A percentile compares a stretch with the other conserved stretches of the same genome.
Evolutionary conservation across 2,113 vertebrate species (phyloP).

Genomic region (Indicator indicator): DNA sequence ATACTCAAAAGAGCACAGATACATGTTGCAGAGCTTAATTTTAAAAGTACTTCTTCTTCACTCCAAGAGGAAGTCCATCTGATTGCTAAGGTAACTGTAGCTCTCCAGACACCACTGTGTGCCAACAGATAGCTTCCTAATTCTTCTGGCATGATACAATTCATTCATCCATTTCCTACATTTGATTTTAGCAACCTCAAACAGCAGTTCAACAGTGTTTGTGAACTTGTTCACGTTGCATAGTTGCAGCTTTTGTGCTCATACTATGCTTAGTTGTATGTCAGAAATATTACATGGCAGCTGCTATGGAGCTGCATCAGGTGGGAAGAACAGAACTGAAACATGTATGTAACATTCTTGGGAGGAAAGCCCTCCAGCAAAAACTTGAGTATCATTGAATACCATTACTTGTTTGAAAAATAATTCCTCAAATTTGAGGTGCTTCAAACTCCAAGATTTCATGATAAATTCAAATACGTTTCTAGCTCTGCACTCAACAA

Average conservation of each 20-base stretch:
- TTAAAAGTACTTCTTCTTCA: constrained; percentile 26
- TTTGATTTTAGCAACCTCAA: not conserved
- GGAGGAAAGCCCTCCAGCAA: not conserved
- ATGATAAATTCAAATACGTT: constrained; percentile 59
- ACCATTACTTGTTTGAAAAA: constrained; percentile 18
- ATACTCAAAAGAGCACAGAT: not conserved
- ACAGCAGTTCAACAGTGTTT: not conserved
- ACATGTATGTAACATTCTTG: not conserved
- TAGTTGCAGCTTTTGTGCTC: not conserved
- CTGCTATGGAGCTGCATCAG: not conserved
- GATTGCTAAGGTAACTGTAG: not conserved
- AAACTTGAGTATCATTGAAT: not conserved
- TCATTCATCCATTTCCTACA: not conserved
- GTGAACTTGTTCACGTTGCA: not conserved
- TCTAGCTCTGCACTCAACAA: constrained; percentile 36
- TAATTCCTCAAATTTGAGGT: not conserved
- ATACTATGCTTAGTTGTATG: not conserved
- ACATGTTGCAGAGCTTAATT: not conserved
- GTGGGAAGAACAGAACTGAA: not conserved
- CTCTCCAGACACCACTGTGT: not conserved
- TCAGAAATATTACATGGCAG: not conserved
- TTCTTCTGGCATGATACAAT: not conserved
- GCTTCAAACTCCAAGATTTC: not conserved
- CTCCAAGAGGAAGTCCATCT: not conserved
- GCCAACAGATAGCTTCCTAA: not conserved